phyloP scores from a whole-genome alignment of 2,797 vertebrate genomes.

The Alca torda region DNA sequence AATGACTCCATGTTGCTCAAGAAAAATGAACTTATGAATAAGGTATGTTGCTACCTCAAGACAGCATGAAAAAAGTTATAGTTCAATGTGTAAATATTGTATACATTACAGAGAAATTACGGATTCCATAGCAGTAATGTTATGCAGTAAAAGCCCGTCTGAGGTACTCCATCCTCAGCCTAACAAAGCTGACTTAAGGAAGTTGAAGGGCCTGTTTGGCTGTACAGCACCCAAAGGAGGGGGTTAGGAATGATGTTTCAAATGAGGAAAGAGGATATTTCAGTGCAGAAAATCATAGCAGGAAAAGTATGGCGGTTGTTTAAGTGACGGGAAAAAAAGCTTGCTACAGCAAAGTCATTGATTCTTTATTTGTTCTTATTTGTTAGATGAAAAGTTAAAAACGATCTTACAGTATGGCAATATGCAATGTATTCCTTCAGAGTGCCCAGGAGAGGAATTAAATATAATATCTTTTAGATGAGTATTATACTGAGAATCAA shows the following conservation, averaged over 20 bases:
- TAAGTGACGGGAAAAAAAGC: not conserved
- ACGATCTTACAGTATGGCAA: not conserved
- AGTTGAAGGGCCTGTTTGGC: not conserved
- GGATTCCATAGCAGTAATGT: not conserved
- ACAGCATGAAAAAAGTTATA: not conserved
- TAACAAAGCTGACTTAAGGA: not conserved
- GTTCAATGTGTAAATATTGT: not conserved
- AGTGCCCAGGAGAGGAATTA: not conserved
- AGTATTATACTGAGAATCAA: constrained; percentile 19
- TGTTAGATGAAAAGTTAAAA: constrained; percentile 5
- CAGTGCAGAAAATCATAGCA: not conserved
- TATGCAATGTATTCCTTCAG: not conserved
- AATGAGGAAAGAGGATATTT: not conserved
- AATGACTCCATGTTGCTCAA: not conserved
- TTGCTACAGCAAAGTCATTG: not conserved
- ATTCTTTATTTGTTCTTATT: not conserved
- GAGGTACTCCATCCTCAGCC: not conserved
- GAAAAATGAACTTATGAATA: not conserved
- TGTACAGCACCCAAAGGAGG: not conserved
- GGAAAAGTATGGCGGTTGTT: not conserved
- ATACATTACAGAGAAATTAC: not conserved
- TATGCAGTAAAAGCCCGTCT: not conserved
- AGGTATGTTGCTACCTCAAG: not conserved
- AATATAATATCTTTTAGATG: constrained; percentile 16
- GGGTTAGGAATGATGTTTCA: not conserved